Evolutionary conservation across 2,113 vertebrate species (phyloP), one percentile per base, ranked within the genome.

Genomic region (Elephas maximus): DNA sequence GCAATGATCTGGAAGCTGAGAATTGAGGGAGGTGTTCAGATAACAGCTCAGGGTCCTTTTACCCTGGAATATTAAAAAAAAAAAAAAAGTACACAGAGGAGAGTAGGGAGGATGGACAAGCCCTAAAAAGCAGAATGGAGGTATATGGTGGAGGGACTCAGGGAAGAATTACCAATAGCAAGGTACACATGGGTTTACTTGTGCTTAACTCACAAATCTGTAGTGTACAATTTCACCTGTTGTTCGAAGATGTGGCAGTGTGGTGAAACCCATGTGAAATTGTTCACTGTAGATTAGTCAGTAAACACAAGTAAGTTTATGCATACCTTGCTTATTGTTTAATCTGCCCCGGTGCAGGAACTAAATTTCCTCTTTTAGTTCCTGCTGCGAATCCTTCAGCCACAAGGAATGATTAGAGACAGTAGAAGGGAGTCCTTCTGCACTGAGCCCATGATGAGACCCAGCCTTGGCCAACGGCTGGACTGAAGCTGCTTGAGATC

Each of bases 401-500:
- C 81, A 18, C 1, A 83, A 60, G 41, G 12, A 51, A 77, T n/a
- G 30, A 12, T 18, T 62, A 60, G 9, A 21, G 24, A 37, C 30
- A 12, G 45, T 11, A 45, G 24, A 86, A 76, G 67, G 67, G 20
- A 11, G n/a, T 60, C n/a, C 24, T 24, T 77, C 24, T 28, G 30
- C 41, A 11, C 0, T 24, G 41, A 91, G 24, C 15, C 30, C 76
- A 23, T 78, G 51, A 28, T 2, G 21, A 81, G 71, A 93, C 6
- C 1, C 65, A 41, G 10, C 2, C 26, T 17, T 51, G 21, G 45
- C 18, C 53, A 88, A 51, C 33, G 85, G 51, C 11, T 84, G 33
- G 6, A 26, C 0, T 3, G 33, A 30, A 45, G 21, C 4, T n/a
- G 37, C 33, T 1, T 30, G 23, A 30, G 23, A 60, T 21, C 30